A percentile compares a stretch with the other conserved stretches of the same genome.
Conservation (phyloP, 2,113 vertebrate genomes). For the Boleophthalmus pectinirostris region DNA sequence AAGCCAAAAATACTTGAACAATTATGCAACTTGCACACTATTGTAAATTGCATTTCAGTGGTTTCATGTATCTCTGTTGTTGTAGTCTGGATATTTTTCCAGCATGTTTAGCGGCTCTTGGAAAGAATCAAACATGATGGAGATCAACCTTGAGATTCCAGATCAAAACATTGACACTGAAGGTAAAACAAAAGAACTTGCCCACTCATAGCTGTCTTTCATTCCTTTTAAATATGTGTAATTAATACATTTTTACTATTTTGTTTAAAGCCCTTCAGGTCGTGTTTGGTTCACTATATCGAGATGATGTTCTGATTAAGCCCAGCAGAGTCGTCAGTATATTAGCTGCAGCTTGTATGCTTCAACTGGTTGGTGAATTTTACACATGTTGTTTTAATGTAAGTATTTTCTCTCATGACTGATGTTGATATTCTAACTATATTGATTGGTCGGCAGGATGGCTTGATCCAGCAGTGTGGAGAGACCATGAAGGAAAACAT, state of each 20-base stretch:
- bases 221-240: background rate
- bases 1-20: conserved; percentile 24
- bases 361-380: conserved; percentile 88
- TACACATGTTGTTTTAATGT: background rate
- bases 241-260: conserved; percentile 13
- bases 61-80: too few species aligned
- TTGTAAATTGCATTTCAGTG: background rate
- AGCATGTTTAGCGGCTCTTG: conserved; percentile 99
- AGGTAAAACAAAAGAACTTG: conserved; percentile 79
- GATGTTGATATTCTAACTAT: background rate
- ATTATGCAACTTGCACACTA: background rate
- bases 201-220: background rate
- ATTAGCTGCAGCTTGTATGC: conserved; percentile 94
- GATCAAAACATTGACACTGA: conserved; percentile 97
- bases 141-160: conserved; percentile 94
- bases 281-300: conserved; percentile 94
- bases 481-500: conserved; percentile 99
- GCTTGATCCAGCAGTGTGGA: conserved; percentile 94
- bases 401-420: background rate
- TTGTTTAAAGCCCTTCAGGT: conserved; percentile 85
- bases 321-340: conserved; percentile 92
- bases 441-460: conserved; percentile 80
- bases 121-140: conserved; percentile 95
- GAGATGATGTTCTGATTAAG: conserved; percentile 95
- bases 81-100: conserved; percentile 96